These are phyloP conservation scores for Malurus splendens DNA, from an alignment of 2,797 vertebrate species.

Conservation along the genomic window DNA sequence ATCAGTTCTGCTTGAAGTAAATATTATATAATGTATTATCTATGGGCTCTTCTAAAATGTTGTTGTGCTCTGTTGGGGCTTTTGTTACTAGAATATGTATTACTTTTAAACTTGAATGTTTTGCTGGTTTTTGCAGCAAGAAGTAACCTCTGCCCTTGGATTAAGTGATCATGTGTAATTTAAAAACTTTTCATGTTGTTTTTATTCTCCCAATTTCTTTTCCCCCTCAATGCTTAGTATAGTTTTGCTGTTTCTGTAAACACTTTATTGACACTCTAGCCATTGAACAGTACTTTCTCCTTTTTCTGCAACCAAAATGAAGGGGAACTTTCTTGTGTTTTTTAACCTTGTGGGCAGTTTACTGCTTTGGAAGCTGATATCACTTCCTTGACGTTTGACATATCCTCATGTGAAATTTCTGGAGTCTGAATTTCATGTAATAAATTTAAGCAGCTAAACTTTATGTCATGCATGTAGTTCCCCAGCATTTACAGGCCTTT, in stretches of 20 bases:
- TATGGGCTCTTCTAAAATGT: not conserved
- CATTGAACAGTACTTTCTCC: not conserved
- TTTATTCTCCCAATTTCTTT: not conserved
- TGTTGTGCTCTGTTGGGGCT: not conserved
- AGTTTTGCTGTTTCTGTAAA: not conserved
- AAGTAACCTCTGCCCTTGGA: not conserved
- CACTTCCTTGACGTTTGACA: not conserved
- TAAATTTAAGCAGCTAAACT: not conserved
- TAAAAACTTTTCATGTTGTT: not conserved
- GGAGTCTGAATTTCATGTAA: not conserved
- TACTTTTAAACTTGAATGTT: not conserved
- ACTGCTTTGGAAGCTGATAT: not conserved
- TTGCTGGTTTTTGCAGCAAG: not conserved
- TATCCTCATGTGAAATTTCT: not conserved
- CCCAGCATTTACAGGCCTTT: not conserved
- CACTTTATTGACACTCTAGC: not conserved
- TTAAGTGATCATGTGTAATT: not conserved
- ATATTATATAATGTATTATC: not conserved
- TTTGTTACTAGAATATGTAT: not conserved
- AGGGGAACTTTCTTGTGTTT: not conserved
- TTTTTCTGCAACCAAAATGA: not conserved
- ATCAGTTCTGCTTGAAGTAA: not conserved
- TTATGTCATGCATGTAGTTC: not conserved
- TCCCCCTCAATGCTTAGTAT: not conserved
- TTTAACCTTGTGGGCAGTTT: not conserved